A percentile compares a stretch with the other conserved stretches of the same genome.
Conservation (phyloP, 2,113 vertebrate species). For the Ptychochromis oligacanthus region DNA sequence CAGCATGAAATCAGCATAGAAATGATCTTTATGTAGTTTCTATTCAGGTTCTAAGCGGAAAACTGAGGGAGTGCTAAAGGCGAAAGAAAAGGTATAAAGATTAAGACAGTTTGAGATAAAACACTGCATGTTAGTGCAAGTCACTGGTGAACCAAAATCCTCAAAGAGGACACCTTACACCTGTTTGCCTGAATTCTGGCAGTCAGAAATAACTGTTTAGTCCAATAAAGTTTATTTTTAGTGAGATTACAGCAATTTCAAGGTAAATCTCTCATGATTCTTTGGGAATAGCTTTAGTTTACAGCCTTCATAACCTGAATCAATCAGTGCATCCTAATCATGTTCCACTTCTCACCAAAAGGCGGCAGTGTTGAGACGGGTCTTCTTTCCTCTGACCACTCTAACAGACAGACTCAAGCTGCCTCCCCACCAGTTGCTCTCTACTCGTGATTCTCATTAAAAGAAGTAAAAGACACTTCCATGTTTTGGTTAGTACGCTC, state of each 20-base stretch:
- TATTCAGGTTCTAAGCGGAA: not conserved
- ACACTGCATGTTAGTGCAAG: not conserved
- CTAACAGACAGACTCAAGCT: not conserved
- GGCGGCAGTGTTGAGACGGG: slow-evolving; percentile 55
- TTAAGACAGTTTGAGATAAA: not conserved
- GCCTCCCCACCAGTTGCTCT: not conserved
- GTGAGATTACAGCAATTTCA: not conserved
- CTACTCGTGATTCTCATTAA: slow-evolving; percentile 18
- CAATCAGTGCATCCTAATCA: not conserved
- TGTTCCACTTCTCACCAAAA: slow-evolving; percentile 39
- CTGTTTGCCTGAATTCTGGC: not conserved
- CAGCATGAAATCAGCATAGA: not conserved
- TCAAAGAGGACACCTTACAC: not conserved
- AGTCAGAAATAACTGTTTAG: not conserved
- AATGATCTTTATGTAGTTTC: not conserved
- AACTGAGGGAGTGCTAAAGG: too few relatives aligned
- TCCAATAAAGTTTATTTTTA: not conserved
- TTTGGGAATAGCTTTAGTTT: not conserved
- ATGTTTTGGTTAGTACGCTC: not conserved
- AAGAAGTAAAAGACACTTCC: slow-evolving; percentile 9
- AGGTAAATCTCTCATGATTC: not conserved
- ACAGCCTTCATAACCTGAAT: not conserved
- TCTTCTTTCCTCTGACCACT: not conserved
- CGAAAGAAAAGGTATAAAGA: not conserved
- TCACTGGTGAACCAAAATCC: not conserved